Evolutionary conservation across 2,888 invertebrate genomes (phyloP).

Genomic region (Athalia circularis): DNA sequence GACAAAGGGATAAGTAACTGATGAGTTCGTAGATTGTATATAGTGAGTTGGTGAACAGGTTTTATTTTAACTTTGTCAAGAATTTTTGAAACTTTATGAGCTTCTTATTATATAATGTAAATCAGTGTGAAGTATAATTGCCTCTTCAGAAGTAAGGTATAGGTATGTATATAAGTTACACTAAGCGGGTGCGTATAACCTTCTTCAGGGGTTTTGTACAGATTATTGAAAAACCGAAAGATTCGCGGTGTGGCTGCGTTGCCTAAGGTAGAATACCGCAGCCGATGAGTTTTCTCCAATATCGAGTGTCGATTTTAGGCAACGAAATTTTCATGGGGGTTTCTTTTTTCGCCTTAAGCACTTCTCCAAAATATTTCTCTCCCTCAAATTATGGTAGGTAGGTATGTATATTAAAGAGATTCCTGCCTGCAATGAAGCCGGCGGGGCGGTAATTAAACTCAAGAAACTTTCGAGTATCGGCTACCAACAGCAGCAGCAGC

Average conservation of each 20-base stretch:
- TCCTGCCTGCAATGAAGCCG: neutral
- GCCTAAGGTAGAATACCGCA: neutral
- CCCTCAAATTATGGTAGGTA: neutral
- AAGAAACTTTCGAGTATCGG: slow-evolving; percentile 30
- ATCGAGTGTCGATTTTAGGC: slow-evolving; percentile 32
- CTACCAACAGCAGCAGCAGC: slow-evolving; percentile 1
- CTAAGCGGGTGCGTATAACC: neutral
- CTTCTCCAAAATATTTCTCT: slow-evolving; percentile 9
- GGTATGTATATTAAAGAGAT: neutral
- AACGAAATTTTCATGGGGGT: neutral
- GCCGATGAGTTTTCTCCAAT: slow-evolving; percentile 14
- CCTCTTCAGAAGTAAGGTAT: neutral
- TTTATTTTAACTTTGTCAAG: slow-evolving; percentile 14
- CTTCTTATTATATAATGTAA: slow-evolving; percentile 34
- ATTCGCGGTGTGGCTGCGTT: too few relatives aligned
- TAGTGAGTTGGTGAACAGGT: neutral
- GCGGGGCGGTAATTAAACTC: slow-evolving; percentile 34
- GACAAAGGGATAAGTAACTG: too few relatives aligned
- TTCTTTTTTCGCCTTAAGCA: neutral
- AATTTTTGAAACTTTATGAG: slow-evolving; percentile 11
- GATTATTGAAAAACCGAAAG: slow-evolving; percentile 32
- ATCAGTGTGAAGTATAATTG: neutral
- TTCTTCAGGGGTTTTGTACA: neutral
- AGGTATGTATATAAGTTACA: neutral
- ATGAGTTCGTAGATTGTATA: too few relatives aligned